Conservation (phyloP, 2,113 vertebrate genomes). For the Mus spicilegus region DNA sequence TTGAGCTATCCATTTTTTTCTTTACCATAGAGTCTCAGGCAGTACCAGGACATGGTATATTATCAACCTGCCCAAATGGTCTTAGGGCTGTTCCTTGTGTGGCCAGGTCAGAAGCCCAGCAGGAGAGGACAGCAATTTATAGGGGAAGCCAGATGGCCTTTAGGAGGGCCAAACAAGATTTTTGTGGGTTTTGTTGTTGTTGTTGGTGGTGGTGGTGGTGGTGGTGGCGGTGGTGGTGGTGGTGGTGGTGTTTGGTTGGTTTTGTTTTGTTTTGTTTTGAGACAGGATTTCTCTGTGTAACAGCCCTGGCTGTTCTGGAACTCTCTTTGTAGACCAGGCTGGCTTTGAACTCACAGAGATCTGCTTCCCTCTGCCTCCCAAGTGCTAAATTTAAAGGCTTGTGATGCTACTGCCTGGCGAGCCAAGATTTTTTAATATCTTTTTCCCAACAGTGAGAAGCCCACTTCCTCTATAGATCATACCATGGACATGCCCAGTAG, state of each 20-base stretch:
- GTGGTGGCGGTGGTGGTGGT: neutral
- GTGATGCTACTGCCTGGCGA: neutral
- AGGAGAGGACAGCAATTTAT: neutral
- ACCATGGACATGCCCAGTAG: neutral
- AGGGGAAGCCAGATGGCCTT: neutral
- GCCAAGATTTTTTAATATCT: neutral
- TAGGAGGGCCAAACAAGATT: neutral
- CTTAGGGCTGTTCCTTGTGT: neutral
- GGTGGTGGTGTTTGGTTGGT: neutral
- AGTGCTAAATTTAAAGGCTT: neutral
- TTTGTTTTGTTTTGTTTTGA: neutral
- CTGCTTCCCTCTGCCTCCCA: neutral
- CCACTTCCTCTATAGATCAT: neutral
- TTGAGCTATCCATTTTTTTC: neutral
- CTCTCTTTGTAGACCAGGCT: neutral
- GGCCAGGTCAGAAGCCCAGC: neutral
- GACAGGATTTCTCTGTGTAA: neutral
- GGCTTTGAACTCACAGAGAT: neutral
- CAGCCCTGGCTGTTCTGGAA: neutral
- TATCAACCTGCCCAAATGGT: neutral
- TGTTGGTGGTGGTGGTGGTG: neutral
- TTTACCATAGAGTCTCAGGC: neutral
- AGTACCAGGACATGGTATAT: neutral
- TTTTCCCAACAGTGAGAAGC: neutral
- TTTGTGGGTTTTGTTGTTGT: neutral